Conservation (phyloP, 2,797 vertebrate genomes). For the Graptemys geographica region DNA sequence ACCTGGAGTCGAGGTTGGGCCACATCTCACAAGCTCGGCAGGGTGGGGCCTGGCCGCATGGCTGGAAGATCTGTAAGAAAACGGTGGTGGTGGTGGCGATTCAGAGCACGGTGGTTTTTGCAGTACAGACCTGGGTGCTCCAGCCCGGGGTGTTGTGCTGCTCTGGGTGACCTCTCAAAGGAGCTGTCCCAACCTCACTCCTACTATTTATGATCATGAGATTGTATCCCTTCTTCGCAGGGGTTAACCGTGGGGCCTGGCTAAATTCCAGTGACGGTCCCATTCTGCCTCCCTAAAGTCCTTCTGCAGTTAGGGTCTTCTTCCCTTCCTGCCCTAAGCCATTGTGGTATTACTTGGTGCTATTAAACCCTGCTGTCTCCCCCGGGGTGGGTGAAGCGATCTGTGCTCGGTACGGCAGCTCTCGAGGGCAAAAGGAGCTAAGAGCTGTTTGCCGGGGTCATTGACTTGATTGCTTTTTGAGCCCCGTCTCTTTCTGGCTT, state of each 20-base stretch:
- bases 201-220: not conserved
- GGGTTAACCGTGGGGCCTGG: not conserved
- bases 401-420: not conserved
- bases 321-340: not conserved
- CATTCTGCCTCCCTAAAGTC: not conserved
- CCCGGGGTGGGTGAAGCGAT: not conserved
- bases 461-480: too few relatives aligned
- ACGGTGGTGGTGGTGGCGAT: not conserved
- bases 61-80: not conserved
- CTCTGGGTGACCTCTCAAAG: not conserved
- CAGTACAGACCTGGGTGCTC: not conserved
- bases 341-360: conserved; percentile 57
- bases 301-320: not conserved
- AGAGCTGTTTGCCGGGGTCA: not conserved
- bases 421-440: not conserved
- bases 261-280: not conserved
- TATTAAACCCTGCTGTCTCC: conserved; percentile 19
- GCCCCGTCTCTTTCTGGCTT: not conserved
- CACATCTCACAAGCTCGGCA: not conserved
- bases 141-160: not conserved
- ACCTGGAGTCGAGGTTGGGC: not conserved
- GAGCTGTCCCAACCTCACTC: not conserved
- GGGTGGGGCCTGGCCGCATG: not conserved
- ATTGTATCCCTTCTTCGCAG: not conserved
- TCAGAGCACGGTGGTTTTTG: not conserved